Evolutionary conservation across 2,797 vertebrate genomes (phyloP), one percentile per base, ranked within the genome.

Genomic region (Phaenicophaeus curvirostris): DNA sequence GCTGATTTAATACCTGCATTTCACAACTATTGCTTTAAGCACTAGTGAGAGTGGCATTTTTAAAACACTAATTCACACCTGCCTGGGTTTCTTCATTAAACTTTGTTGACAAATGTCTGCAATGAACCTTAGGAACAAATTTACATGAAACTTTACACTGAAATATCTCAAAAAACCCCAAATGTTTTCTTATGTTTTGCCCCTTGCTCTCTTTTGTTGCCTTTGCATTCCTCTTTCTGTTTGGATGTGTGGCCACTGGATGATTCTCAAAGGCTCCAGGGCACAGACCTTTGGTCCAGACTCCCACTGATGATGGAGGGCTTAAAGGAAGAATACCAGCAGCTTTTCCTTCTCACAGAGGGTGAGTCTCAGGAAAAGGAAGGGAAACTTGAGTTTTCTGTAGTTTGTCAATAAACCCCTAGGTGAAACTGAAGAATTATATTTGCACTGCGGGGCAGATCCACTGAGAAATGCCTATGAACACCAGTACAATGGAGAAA

Each of bases 331-430:
- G 69, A 81, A 75, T 23, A 62, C 12, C 46, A 90, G 8, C 73
- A 84, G 31, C 76, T 94, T 85, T 85, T 42, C 79, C 35, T 78
- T 91, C 50, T 91, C 42, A 63, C 16, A 50, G 44, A 71, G 50
- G 23, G 51, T 59, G n/a, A 50, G 11, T 66, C 53, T 92, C 75
- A 73, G 54, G 25, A 62, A 84, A 88, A 72, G 21, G 39, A 86
- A 90, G 20, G 57, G 57, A 25, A 93, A 37, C 21, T 73, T 13
- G 6, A 57, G 25, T 91, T 96, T 95, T 96, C 96, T 96, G 95
- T 87, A 89, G 94, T 96, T 96, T 91, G 95, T 93, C 94, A 91
- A 75, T 78, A 81, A 89, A 80, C 55, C 19, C 27, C 66, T 85
- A 76, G 75, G 23, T 94, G 83, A 96, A 97, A 96, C 78, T 48